Conservation (phyloP, 2,888 invertebrate genomes). For the Cecidostiba fungosa region DNA sequence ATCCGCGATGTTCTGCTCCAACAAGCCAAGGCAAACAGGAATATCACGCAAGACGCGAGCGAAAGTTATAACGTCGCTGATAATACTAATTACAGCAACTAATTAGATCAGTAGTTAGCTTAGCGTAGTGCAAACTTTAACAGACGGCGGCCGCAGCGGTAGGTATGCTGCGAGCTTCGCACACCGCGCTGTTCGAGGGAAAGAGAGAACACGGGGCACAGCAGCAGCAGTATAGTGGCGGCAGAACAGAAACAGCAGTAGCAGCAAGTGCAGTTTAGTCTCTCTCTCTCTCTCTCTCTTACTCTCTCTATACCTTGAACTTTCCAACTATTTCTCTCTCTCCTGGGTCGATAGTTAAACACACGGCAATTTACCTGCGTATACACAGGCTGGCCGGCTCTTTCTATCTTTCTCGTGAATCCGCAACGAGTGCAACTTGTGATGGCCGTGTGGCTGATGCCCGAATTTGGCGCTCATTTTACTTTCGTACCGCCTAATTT, state of each 20-base stretch:
- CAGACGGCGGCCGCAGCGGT: slow-evolving; percentile 45
- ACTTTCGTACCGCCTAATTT: background rate
- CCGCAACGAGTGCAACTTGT: background rate
- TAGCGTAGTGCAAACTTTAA: slow-evolving; percentile 58
- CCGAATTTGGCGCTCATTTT: slow-evolving; percentile 20
- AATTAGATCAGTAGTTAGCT: slow-evolving; percentile 64
- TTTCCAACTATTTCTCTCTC: slow-evolving; percentile 58
- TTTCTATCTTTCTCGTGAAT: background rate
- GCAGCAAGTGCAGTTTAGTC: slow-evolving; percentile 52
- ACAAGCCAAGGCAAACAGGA: slow-evolving; percentile 56
- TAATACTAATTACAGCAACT: slow-evolving; percentile 65
- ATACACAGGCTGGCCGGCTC: background rate
- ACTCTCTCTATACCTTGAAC: slow-evolving; percentile 19
- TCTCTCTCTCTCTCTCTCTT: slow-evolving; percentile 17
- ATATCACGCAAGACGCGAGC: slow-evolving; percentile 50
- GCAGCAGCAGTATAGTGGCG: slow-evolving; percentile 7
- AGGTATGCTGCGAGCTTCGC: background rate
- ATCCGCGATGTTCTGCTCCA: slow-evolving; percentile 27
- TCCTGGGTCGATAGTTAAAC: slow-evolving; percentile 53
- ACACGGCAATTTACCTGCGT: slow-evolving; percentile 57
- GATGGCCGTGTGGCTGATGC: background rate
- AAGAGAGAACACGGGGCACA: slow-evolving; percentile 14
- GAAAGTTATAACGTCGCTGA: slow-evolving; percentile 62
- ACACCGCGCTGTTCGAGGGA: background rate
- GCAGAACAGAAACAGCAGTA: slow-evolving; percentile 27